Evolutionary conservation across 2,113 vertebrate species (phyloP).

Genomic region (Fukomys damarensis): DNA sequence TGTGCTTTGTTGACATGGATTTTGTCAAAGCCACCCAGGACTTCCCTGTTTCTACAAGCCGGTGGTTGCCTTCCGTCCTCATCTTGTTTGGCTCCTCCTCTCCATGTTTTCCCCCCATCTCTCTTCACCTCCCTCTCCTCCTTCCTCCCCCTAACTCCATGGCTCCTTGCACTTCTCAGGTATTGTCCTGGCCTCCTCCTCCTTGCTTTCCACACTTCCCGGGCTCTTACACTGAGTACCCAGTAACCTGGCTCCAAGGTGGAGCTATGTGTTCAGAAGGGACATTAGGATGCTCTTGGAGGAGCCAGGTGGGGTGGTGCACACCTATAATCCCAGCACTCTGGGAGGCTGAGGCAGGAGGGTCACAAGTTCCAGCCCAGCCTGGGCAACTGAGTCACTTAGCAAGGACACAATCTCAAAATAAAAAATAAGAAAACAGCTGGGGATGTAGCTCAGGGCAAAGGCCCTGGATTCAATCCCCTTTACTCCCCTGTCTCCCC

Average conservation of each 20-base stretch:
- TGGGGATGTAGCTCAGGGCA: not conserved
- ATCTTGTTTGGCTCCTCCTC: not conserved
- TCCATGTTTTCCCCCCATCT: no score
- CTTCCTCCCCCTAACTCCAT: no score
- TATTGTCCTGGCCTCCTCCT: no score
- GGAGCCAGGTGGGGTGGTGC: not conserved
- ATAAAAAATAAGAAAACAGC: not conserved
- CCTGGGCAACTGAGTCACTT: not conserved
- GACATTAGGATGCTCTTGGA: not conserved
- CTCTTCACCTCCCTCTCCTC: no score
- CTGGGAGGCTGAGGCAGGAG: not conserved
- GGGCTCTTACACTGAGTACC: fast-evolving
- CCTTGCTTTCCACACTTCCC: not conserved
- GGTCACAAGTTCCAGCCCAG: not conserved
- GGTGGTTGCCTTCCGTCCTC: no score
- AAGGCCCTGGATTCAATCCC: not conserved
- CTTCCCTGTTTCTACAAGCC: not conserved
- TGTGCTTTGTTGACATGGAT: no score
- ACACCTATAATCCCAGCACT: not conserved
- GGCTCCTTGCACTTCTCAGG: no score
- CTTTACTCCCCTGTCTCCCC: not conserved
- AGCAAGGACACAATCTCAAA: not conserved
- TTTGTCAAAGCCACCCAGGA: not conserved
- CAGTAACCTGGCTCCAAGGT: no score
- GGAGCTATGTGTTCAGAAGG: not conserved